Evolutionary conservation across 2,797 vertebrate genomes (phyloP).

Genomic region (Pseudochirops corinnae): DNA sequence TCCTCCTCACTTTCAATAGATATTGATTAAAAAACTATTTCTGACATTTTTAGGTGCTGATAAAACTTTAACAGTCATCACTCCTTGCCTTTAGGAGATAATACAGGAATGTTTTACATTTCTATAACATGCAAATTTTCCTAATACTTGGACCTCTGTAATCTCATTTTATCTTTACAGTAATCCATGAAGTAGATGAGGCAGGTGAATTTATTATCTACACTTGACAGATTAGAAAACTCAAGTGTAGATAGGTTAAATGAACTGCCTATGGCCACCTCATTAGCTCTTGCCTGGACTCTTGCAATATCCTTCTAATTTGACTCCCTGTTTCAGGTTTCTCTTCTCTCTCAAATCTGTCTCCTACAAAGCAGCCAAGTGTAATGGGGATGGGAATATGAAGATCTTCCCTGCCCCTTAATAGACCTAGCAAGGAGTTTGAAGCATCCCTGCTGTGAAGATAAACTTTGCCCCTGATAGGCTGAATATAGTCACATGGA

Average conservation of each 20-base stretch:
- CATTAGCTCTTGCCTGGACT: neutral
- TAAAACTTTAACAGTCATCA: conserved; percentile 64
- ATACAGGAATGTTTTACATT: conserved; percentile 64
- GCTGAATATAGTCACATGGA: no score
- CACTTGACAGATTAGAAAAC: conserved; percentile 42
- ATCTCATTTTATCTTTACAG: conserved; percentile 57
- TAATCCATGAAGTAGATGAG: conserved; percentile 47
- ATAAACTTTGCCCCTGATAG: no score
- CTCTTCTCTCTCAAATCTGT: neutral
- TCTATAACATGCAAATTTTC: conserved; percentile 63
- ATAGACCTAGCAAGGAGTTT: no score
- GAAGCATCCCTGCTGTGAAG: no score
- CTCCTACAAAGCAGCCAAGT: neutral
- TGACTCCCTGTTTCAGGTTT: neutral
- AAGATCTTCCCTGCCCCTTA: no score
- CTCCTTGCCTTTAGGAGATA: conserved; percentile 63
- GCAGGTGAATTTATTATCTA: conserved; percentile 44
- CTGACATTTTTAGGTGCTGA: conserved; percentile 24
- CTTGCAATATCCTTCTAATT: neutral
- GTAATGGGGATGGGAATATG: no score
- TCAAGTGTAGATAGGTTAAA: neutral
- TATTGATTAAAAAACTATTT: neutral
- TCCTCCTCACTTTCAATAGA: neutral
- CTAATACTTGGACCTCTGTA: conserved; percentile 14
- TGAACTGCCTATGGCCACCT: neutral